Conservation (phyloP, 2,888 invertebrate genomes). For the Allygus modestus region DNA sequence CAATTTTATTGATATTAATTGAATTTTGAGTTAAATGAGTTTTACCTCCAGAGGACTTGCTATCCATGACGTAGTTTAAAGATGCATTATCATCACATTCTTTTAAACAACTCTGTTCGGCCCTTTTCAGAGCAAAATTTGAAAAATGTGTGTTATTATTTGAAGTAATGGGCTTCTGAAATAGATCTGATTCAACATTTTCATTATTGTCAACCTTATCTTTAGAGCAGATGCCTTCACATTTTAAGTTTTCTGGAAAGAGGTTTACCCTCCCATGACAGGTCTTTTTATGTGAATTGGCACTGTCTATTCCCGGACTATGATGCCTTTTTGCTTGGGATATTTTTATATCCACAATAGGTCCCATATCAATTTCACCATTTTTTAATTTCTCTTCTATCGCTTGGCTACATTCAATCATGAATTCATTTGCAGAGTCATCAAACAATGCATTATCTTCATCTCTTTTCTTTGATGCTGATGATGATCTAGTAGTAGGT, state of each 20-base stretch:
- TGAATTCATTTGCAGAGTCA: constrained; percentile 59
- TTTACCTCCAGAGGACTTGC: background rate
- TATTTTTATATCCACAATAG: constrained; percentile 20
- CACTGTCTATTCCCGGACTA: background rate
- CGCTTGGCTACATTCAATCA: constrained; percentile 58
- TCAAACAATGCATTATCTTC: constrained; percentile 37
- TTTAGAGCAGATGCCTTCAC: background rate
- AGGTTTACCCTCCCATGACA: constrained; percentile 37
- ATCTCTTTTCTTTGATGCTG: constrained; percentile 11
- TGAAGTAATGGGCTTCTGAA: no score
- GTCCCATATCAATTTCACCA: constrained; percentile 43
- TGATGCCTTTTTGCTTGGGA: constrained; percentile 7
- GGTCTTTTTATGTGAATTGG: background rate
- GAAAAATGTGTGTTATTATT: no score
- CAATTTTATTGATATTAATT: background rate
- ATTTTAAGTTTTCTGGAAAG: background rate
- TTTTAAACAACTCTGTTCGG: background rate
- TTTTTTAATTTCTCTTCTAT: constrained; percentile 55
- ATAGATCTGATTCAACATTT: background rate
- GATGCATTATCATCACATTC: background rate
- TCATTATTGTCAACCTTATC: background rate
- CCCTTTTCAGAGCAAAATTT: background rate
- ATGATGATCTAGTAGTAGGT: constrained; percentile 15
- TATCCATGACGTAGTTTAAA: background rate
- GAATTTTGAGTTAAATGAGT: background rate